Conservation (phyloP, 1,140 invertebrate species). For the Drosophila mauritiana region DNA sequence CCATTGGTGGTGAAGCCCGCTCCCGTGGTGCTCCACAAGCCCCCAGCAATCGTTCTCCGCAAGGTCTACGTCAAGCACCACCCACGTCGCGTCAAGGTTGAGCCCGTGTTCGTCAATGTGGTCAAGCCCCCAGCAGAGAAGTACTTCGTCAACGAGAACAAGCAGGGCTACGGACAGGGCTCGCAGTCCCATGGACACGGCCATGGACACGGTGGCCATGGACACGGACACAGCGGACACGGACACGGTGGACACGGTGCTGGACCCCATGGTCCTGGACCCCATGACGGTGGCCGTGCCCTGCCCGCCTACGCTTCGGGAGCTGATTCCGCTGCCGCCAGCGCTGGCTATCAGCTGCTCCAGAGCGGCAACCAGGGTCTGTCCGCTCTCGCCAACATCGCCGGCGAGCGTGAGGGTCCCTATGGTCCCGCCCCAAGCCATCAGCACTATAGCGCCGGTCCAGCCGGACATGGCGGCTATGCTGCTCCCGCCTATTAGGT, state of each 20-base stretch:
- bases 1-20: constrained; percentile 83
- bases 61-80: constrained; percentile 83
- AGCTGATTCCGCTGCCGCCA: constrained; percentile 70
- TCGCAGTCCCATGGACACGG: constrained; percentile 32
- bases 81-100: constrained; percentile 82
- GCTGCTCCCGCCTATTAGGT: constrained; percentile 56
- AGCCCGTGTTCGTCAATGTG: constrained; percentile 83
- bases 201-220: constrained; percentile 27
- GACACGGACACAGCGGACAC: constrained; percentile 18
- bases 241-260: constrained; percentile 29
- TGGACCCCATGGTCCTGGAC: constrained; percentile 53
- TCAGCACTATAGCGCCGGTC: constrained; percentile 55
- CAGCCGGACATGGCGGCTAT: constrained; percentile 47
- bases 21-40: constrained; percentile 82
- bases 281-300: constrained; percentile 47
- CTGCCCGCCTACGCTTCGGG: constrained; percentile 69
- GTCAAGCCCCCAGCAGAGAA: constrained; percentile 84
- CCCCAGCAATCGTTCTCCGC: constrained; percentile 83
- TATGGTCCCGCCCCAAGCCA: constrained; percentile 43
- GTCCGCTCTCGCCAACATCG: constrained; percentile 74
- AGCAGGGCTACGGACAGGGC: constrained; percentile 69
- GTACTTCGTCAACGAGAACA: constrained; percentile 82
- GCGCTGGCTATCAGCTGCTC: constrained; percentile 77
- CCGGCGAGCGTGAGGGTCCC: constrained; percentile 58
- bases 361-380: constrained; percentile 77